Evolutionary conservation across 1,140 invertebrate species (phyloP), one percentile per base, ranked within the genome.

Genomic region (Drosophila lacteicornis): DNA sequence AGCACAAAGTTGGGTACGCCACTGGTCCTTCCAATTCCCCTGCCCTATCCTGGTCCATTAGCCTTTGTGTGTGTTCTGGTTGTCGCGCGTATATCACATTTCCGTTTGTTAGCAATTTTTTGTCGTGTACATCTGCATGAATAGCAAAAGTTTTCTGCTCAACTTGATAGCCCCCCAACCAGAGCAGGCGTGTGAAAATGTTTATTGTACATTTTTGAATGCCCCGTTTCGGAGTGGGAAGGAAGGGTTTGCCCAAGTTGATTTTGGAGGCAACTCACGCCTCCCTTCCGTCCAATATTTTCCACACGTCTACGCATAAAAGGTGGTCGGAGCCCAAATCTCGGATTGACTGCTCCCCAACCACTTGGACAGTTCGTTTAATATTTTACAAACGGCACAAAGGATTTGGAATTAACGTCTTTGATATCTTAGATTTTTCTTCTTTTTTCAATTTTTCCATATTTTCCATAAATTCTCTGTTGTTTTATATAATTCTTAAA

Each of bases 21-120:
- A 3, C 33, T 43, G 42, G 3, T 38, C 6, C 7, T 33, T n/a
- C 43, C 38, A 12, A 17, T 22, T 43, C 55, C 51, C 50, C 27
- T 25, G n/a, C 19, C 13, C 58, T 11, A 15, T 25, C 60, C 25
- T 46, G 19, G 25, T 19, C 83, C 76, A 88, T 83, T 80, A 88
- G 80, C 84, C 74, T 88, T 87, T 87, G 83, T 88, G 60, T 87
- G 80, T 75, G 46, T 67, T 65, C 67, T 17, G 79, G 80, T 47
- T 87, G 69, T 33, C 71, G 61, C 84, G 84, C 85, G 84, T 88
- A 88, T 88, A 88, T 88, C 84, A 88, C 84, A 88, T 88, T 88
- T 88, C 85, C 84, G 85, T 88, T 88, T 88, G 85, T 88, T 83
- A 87, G 63, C 76, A 87, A 88, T 88, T 87, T 83, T 88, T 79